phyloP scores from a whole-genome alignment of 1,140 invertebrate species.

The Chironomus tepperi region DNA sequence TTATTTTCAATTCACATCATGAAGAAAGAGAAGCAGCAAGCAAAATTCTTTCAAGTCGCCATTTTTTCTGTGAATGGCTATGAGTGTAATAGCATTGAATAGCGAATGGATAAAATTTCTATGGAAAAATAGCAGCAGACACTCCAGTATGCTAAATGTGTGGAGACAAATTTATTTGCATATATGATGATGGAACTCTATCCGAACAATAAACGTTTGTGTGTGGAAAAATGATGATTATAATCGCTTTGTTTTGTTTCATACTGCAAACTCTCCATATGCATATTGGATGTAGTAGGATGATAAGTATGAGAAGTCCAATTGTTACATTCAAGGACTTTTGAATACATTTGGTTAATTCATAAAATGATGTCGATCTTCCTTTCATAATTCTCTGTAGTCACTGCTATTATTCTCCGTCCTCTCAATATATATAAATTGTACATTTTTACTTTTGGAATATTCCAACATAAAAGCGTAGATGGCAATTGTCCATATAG shows the following conservation, averaged over 20 bases:
- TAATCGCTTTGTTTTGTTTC: conserved; percentile 20
- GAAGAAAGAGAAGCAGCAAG: background rate
- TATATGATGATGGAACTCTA: conserved; percentile 18
- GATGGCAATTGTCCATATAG: background rate
- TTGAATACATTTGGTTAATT: conserved; percentile 8
- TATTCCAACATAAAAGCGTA: no score
- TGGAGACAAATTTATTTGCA: conserved; percentile 18
- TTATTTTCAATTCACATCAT: no score
- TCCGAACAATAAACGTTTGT: conserved; percentile 16
- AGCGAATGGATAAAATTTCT: background rate
- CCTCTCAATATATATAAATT: no score
- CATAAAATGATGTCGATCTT: conserved; percentile 13
- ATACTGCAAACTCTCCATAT: background rate
- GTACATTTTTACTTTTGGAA: no score
- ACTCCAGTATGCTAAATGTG: background rate
- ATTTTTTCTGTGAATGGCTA: background rate
- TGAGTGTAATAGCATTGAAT: background rate
- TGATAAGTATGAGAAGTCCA: background rate
- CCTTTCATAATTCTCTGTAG: no score
- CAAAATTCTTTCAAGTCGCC: background rate
- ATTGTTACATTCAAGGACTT: conserved; percentile 8
- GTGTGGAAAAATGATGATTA: conserved; percentile 22
- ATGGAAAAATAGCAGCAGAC: background rate
- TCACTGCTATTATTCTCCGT: no score
- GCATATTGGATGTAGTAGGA: background rate